A percentile compares a stretch with the other conserved stretches of the same genome.
Evolutionary conservation across 2,888 invertebrate genomes (phyloP).

Genomic region (Phortica okadai): DNA sequence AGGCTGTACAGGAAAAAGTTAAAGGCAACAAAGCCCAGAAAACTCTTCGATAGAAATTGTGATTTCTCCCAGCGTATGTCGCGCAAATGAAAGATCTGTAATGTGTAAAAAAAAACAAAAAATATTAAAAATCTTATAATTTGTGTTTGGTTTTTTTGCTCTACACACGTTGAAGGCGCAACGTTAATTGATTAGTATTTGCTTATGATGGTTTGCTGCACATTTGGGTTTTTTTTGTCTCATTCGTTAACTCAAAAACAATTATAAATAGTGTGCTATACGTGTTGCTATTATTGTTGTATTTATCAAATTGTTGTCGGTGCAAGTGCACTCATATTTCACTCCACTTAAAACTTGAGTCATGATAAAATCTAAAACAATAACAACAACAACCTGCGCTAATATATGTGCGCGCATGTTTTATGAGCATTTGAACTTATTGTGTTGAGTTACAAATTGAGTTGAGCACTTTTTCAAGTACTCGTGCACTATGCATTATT

Average conservation of each 20-base stretch:
- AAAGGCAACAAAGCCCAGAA: slow-evolving; percentile 92
- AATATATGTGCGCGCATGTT: too few species aligned
- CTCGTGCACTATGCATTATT: too few species aligned
- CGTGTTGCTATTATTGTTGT: neutral
- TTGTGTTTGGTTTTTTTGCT: neutral
- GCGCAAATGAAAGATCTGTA: slow-evolving; percentile 91
- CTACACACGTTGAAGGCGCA: neutral
- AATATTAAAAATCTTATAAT: slow-evolving; percentile 31
- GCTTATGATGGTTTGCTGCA: neutral
- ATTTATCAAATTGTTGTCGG: neutral
- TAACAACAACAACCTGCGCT: too few species aligned
- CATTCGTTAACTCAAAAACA: slow-evolving; percentile 2
- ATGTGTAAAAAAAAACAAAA: slow-evolving; percentile 52
- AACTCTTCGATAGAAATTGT: slow-evolving; percentile 93
- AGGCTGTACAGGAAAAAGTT: slow-evolving; percentile 92
- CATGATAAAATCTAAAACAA: too few species aligned
- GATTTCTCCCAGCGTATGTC: slow-evolving; percentile 92
- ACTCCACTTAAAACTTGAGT: too few species aligned
- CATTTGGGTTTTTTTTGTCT: neutral
- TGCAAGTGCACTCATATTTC: neutral
- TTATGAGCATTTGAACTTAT: too few species aligned
- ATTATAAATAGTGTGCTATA: slow-evolving; percentile 14
- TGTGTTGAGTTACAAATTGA: too few species aligned
- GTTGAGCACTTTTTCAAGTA: too few species aligned
- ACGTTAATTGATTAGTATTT: neutral